Evolutionary conservation across 1,140 invertebrate species (phyloP).

Genomic region (Drosophila insularis): DNA sequence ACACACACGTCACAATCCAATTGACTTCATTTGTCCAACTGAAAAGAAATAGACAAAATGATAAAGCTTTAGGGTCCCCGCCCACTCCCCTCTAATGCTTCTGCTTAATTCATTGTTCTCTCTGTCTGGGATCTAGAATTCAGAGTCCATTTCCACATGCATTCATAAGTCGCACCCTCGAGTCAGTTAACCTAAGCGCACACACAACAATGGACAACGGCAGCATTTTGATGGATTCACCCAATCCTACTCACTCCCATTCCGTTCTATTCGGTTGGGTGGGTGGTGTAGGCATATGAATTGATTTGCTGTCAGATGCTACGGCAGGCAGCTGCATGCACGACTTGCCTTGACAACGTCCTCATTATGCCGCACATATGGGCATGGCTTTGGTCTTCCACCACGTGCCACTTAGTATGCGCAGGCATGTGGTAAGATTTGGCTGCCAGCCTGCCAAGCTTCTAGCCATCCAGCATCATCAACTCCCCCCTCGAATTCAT

Average conservation of each 20-base stretch:
- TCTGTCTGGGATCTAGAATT: slow-evolving; percentile 26
- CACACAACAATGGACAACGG: slow-evolving; percentile 58
- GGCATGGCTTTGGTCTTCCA: slow-evolving; percentile 46
- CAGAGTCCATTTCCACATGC: slow-evolving; percentile 26
- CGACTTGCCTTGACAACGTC: slow-evolving; percentile 63
- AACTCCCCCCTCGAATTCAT: slow-evolving; percentile 29
- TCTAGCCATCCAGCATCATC: slow-evolving; percentile 13
- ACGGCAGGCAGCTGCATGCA: slow-evolving; percentile 59
- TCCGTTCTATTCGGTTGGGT: not conserved
- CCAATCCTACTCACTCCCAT: slow-evolving; percentile 6
- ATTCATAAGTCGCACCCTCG: slow-evolving; percentile 53
- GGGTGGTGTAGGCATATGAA: slow-evolving; percentile 63
- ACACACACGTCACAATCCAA: slow-evolving; percentile 62
- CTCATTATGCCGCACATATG: slow-evolving; percentile 76
- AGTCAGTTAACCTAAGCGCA: slow-evolving; percentile 71
- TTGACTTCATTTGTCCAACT: slow-evolving; percentile 75
- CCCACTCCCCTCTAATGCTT: slow-evolving; percentile 2
- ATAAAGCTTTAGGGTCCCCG: slow-evolving; percentile 41
- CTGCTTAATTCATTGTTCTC: slow-evolving; percentile 47
- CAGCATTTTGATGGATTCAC: slow-evolving; percentile 69
- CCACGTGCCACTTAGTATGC: slow-evolving; percentile 75
- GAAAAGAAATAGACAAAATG: slow-evolving; percentile 71
- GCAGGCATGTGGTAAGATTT: slow-evolving; percentile 75
- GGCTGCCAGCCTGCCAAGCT: slow-evolving; percentile 36
- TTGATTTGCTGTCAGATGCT: slow-evolving; percentile 73